Conservation (phyloP, 1,140 invertebrate genomes). For the Apis dorsata region DNA sequence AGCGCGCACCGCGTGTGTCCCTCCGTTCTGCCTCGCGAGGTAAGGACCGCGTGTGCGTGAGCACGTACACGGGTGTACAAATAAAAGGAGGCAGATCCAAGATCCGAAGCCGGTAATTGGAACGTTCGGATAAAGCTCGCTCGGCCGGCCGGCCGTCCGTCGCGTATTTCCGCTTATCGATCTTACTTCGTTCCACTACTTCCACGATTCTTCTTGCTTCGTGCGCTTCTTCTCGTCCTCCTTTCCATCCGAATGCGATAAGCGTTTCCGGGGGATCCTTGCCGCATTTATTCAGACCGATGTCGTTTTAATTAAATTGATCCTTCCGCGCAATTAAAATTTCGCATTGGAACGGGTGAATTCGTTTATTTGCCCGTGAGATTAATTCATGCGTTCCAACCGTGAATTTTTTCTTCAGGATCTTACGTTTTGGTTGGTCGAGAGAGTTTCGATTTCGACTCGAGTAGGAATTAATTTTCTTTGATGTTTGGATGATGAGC, state of each 20-base stretch:
- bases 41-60: neutral
- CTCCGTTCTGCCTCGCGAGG: constrained; percentile 50
- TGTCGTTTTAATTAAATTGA: constrained; percentile 60
- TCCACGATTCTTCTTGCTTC: constrained; percentile 18
- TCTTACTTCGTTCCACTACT: constrained; percentile 39
- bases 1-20: constrained; percentile 45
- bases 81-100: constrained; percentile 55
- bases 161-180: constrained; percentile 52
- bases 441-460: too few relatives aligned
- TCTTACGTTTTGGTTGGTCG: too few relatives aligned
- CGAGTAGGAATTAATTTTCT: too few relatives aligned
- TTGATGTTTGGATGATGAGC: too few relatives aligned
- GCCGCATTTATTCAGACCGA: constrained; percentile 27
- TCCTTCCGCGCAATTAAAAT: constrained; percentile 61
- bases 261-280: constrained; percentile 52
- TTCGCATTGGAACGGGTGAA: constrained; percentile 43
- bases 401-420: neutral
- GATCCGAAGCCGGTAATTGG: constrained; percentile 63
- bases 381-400: constrained; percentile 37
- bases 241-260: constrained; percentile 25
- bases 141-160: constrained; percentile 44
- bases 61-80: constrained; percentile 46
- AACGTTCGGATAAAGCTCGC: constrained; percentile 65
- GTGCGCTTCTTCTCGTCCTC: neutral
- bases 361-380: constrained; percentile 49